phyloP scores from a whole-genome alignment of 1,140 invertebrate species.

The Sitobion miscanthi region DNA sequence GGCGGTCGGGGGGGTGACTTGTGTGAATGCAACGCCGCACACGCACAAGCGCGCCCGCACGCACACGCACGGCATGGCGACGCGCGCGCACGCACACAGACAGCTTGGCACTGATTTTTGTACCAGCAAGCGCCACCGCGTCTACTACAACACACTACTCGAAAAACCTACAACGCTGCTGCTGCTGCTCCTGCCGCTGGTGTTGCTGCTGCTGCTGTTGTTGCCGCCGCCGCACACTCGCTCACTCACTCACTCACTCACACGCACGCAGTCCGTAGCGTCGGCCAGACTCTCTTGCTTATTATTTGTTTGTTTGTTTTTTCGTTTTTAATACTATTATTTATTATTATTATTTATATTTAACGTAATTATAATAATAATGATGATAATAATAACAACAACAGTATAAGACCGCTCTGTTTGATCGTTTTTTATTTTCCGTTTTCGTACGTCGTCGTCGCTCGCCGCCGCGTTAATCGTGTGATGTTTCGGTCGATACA shows the following conservation, averaged over 20 bases:
- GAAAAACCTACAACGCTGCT: conserved; percentile 47
- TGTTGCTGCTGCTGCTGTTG: not conserved
- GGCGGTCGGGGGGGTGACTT: conserved; percentile 59
- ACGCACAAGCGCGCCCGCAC: conserved; percentile 5
- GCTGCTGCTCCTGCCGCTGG: not conserved
- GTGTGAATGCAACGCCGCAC: conserved; percentile 62
- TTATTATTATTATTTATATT: not conserved
- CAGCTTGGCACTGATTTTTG: conserved; percentile 60
- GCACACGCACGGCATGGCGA: not conserved
- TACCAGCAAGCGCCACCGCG: conserved; percentile 63
- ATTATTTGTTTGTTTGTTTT: conserved; percentile 4
- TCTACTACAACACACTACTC: conserved; percentile 57
- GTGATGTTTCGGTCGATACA: not conserved
- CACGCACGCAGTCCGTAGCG: conserved; percentile 22
- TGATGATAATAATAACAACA: not conserved
- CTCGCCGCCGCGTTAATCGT: not conserved
- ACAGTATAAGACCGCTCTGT: not conserved
- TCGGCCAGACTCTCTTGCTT: not conserved
- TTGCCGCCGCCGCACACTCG: not conserved
- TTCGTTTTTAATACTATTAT: not conserved
- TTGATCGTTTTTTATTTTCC: not conserved
- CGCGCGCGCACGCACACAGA: conserved; percentile 60
- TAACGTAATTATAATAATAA: not conserved
- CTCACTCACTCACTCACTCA: conserved; percentile 17
- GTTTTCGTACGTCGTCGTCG: not conserved